Percentiles rank a stretch among this genome's conserved stretches.
Evolutionary conservation across 1,140 invertebrate genomes (phyloP).

Genomic region (Pogonomyrmex barbatus): DNA sequence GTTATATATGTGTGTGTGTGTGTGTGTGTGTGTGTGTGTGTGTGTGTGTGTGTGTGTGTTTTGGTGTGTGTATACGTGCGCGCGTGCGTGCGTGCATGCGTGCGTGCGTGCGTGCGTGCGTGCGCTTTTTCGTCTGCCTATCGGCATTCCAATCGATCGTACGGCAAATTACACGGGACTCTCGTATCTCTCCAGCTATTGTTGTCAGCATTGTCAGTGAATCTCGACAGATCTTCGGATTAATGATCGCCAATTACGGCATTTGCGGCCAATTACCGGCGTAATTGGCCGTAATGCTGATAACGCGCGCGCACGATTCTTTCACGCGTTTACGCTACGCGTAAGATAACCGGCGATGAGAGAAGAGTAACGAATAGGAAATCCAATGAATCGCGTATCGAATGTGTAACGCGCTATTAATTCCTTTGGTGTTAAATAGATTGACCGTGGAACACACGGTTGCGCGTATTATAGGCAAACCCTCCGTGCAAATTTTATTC

Average conservation of each 20-base stretch:
- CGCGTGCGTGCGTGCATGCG: not conserved
- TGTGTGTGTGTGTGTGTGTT: no score
- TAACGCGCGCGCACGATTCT: conserved; percentile 34
- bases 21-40: not conserved
- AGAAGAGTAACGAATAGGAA: not conserved
- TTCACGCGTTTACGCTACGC: conserved; percentile 10
- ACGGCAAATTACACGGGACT: conserved; percentile 54
- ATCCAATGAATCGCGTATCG: not conserved
- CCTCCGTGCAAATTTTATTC: not conserved
- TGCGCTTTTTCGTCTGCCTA: conserved; percentile 55
- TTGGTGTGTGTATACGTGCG: not conserved
- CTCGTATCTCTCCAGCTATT: conserved; percentile 48
- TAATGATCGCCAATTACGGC: conserved; percentile 58
- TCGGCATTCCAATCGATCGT: conserved; percentile 54
- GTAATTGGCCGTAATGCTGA: conserved; percentile 52
- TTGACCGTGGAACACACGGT: not conserved
- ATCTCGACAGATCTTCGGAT: conserved; percentile 61
- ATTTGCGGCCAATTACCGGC: conserved; percentile 46
- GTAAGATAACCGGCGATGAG: conserved; percentile 1
- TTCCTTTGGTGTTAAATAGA: not conserved
- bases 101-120: not conserved
- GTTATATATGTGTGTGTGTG: not conserved
- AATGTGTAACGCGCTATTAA: not conserved
- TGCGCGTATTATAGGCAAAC: not conserved
- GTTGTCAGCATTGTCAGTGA: conserved; percentile 61